Conservation (phyloP, 2,113 vertebrate genomes). For the Ursus arctos region DNA sequence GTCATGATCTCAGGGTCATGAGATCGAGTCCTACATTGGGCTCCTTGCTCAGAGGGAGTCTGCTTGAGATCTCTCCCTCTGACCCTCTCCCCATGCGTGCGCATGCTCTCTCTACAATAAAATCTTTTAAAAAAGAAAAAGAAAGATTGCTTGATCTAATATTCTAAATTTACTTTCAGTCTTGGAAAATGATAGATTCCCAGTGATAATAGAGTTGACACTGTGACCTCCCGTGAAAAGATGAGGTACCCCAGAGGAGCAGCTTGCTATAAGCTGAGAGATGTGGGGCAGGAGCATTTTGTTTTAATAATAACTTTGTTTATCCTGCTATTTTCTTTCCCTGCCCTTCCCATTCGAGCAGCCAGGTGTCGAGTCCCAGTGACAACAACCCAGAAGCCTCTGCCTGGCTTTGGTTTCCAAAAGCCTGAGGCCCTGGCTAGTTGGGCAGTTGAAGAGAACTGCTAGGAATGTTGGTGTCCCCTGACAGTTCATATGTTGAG, state of each 20-base stretch:
- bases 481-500: neutral
- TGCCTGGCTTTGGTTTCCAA: neutral
- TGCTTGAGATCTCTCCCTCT: neutral
- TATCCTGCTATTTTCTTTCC: neutral
- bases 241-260: neutral
- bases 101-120: neutral
- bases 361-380: neutral
- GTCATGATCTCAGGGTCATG: neutral
- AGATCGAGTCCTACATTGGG: neutral
- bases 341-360: neutral
- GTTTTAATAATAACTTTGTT: conserved; percentile 21
- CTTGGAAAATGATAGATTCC: conserved; percentile 11
- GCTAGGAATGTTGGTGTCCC: neutral
- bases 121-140: neutral
- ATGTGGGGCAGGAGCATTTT: neutral
- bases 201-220: neutral
- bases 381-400: neutral
- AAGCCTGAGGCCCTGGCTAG: neutral
- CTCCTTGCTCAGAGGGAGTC: neutral
- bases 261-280: neutral
- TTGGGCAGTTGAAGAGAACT: neutral
- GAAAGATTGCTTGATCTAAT: neutral
- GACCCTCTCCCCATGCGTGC: too few relatives aligned
- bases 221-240: neutral
- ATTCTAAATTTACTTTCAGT: conserved; percentile 51